These are phyloP conservation scores for Protonibea diacanthus DNA, from an alignment of 2,797 vertebrate genomes.

Conservation along the genomic window DNA sequence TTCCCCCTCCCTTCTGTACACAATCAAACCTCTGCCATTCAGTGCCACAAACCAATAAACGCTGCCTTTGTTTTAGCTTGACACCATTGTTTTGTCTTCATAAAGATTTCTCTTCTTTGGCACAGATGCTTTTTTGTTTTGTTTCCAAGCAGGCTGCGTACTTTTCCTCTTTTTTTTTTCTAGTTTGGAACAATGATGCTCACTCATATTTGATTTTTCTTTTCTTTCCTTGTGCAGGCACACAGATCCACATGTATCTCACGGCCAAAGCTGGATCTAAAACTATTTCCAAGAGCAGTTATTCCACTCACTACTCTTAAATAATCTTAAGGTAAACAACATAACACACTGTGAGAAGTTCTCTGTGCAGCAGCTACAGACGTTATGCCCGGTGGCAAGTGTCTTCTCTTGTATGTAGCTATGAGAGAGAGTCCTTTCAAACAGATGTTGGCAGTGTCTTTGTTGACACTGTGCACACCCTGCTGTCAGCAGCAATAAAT, in stretches of 20 bases:
- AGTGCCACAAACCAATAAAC: conserved; percentile 78
- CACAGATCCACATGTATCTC: conserved; percentile 24
- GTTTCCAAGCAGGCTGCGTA: conserved; percentile 38
- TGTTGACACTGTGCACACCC: conserved; percentile 58
- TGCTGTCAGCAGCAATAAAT: conserved; percentile 54
- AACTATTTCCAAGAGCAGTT: conserved; percentile 13
- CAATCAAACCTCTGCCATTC: conserved; percentile 82
- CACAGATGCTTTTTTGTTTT: conserved; percentile 70
- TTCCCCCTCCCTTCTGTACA: conserved; percentile 60
- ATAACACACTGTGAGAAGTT: neutral
- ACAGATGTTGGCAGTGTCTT: conserved; percentile 55
- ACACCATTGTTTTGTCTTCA: conserved; percentile 77
- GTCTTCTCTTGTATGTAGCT: conserved; percentile 8
- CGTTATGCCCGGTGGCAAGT: neutral
- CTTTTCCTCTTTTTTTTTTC: conserved; percentile 34
- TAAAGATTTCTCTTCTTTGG: conserved; percentile 75
- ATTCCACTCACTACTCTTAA: conserved; percentile 7
- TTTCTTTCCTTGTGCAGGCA: conserved; percentile 3
- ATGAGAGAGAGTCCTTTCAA: conserved; percentile 30
- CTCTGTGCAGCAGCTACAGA: conserved; percentile 5
- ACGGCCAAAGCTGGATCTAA: neutral
- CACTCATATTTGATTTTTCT: conserved; percentile 48
- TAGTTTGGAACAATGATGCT: conserved; percentile 62
- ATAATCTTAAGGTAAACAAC: neutral
- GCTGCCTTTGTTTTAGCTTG: conserved; percentile 80